Evolutionary conservation across 2,888 invertebrate genomes (phyloP), one percentile per base, ranked within the genome.

Genomic region (Candidula unifasciata): DNA sequence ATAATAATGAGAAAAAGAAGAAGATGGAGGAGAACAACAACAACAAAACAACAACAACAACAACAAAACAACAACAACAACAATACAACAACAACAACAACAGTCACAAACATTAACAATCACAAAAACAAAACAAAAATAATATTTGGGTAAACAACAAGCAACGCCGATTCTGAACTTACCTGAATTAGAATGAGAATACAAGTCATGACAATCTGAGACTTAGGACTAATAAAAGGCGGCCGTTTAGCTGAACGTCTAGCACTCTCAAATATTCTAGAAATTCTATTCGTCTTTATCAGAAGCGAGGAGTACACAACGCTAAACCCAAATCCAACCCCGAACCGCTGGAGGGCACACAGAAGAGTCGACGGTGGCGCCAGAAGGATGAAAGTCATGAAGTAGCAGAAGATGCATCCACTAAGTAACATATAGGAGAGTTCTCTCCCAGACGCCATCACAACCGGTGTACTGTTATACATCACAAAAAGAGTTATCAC

Each of bases 381-480:
- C 68, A 96, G 93, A 37, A 96, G 92, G 10, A 95, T 94, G 89
- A 96, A 96, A 6, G 96, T 95, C 93, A 95, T 95, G 66, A 95
- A 91, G 91, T 95, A 96, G 91, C 96, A 96, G 69, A 95, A 93
- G 52, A 95, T 93, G 85, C 96, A 95, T 2, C 96, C 96, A 79
- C 94, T 94, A 73, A 96, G 93, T 30, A 96, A 93, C 94, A 96
- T 95, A 91, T 95, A 95, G 90, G 95, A 95, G 21, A 96, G 93
- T 90, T 96, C 96, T 30, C 96, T 92, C 0, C 95, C 96, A 5
- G 95, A 95, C 3, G 95, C 95, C 90, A 95, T 94, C 13, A 96
- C 96, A 77, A 96, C 94, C 21, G 96, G 96, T 0, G 96, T 96
- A 91, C 96, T 95, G 86, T 96, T 95, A 91, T 96, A 95, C 81